phyloP scores from a whole-genome alignment of 2,888 invertebrate species.

The Callosobruchus maculatus region DNA sequence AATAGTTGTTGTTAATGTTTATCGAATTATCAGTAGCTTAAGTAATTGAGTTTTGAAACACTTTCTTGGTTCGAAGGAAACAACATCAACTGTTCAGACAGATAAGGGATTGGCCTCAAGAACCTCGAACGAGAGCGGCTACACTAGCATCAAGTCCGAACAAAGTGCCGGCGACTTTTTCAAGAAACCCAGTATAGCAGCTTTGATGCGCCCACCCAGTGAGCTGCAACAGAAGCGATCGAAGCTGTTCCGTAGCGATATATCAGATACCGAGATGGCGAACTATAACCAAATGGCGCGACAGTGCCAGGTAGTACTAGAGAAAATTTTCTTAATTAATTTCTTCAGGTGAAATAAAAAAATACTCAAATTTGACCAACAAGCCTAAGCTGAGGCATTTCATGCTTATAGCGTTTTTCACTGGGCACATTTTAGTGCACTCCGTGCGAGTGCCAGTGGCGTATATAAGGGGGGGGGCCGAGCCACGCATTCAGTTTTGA shows the following conservation, averaged over 20 bases:
- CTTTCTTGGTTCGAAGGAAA: neutral
- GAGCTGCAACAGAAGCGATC: neutral
- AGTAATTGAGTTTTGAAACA: neutral
- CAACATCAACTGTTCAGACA: neutral
- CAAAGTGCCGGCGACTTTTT: slow-evolving; percentile 26
- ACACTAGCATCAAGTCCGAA: slow-evolving; percentile 26
- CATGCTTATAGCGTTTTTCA: too few relatives aligned
- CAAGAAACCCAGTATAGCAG: slow-evolving; percentile 28
- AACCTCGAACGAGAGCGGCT: slow-evolving; percentile 30
- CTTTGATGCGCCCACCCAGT: slow-evolving; percentile 24
- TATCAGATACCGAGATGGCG: neutral
- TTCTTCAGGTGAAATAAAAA: too few relatives aligned
- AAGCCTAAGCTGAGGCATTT: too few relatives aligned
- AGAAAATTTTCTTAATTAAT: too few relatives aligned
- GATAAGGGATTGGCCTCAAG: neutral
- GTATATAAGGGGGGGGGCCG: too few relatives aligned
- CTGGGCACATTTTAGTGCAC: too few relatives aligned
- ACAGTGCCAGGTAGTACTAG: slow-evolving; percentile 17
- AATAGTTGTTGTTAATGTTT: too few relatives aligned
- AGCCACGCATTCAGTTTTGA: too few relatives aligned
- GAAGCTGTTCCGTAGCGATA: neutral
- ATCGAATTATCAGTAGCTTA: too few relatives aligned
- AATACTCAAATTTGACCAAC: too few relatives aligned
- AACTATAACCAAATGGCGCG: slow-evolving; percentile 19
- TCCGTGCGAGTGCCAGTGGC: too few relatives aligned